Evolutionary conservation across 2,797 vertebrate genomes (phyloP), one percentile per base, ranked within the genome.

Genomic region (Yasuhikotakia modesta): DNA sequence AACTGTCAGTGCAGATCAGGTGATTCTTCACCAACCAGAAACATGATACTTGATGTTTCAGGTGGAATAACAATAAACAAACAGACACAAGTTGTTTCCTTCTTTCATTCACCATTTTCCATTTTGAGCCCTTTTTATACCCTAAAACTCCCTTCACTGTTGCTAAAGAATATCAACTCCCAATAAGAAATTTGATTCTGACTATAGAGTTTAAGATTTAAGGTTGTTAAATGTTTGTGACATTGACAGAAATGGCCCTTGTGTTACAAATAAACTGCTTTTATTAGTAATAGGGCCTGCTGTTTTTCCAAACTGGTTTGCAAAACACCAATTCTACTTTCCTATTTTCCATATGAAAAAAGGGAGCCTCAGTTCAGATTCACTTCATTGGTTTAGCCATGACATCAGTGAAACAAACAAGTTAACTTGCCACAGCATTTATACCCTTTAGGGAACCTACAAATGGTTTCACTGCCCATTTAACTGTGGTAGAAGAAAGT

Each of bases 31-130:
- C 48, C 12, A 35, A 67, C 58, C 22, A 48, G 52, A 55, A 30
- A 65, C 73, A 5, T 19, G 7, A 72, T 67, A 24, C 72, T n/a
- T n/a, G n/a, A 57, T 35, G 30, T 58, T 79, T 21, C 70, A 58
- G 58, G 39, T 67, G 70, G 61, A 19, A 35, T 10, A 24, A 30
- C 32, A 60, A 5, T 73, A 60, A 73, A 32, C 2, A 73, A 73
- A 35, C 58, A 22, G 27, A 10, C 39, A 43, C 39, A 43, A 64
- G 45, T 4, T 19, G 11, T 6, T 32, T 72, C 35, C 32, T 61
- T 19, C 22, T 19, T 32, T 50, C 17, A 46, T 72, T 72, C 24
- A 46, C 11, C 10, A 13, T 32, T 19, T 50, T 63, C 24, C 24
- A 72, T 13, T 48, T 14, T 58, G 12, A 13, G 5, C n/a, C 43